Conservation (phyloP, 2,797 vertebrate species). For the Hozukius guyotensis region DNA sequence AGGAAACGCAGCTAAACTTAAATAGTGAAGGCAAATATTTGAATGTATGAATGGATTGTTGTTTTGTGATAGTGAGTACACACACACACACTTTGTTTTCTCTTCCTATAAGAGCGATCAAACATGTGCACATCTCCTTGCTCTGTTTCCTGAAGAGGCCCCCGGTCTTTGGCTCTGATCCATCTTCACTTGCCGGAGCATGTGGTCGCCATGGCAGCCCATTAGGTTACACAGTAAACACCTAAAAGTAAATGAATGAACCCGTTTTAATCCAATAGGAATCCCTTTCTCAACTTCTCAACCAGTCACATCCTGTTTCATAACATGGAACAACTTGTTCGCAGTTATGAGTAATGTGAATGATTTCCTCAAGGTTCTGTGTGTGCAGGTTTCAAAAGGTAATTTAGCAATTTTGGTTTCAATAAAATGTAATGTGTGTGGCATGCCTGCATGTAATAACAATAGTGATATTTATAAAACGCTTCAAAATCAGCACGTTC, state of each 20-base stretch:
- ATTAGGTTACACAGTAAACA: conserved; percentile 78
- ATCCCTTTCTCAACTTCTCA: conserved; percentile 49
- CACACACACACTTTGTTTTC: conserved; percentile 19
- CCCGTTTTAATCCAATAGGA: conserved; percentile 66
- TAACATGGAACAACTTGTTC: conserved; percentile 45
- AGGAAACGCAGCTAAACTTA: conserved; percentile 47
- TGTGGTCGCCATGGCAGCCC: conserved; percentile 78
- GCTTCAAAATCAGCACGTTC: not conserved
- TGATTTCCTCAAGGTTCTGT: not conserved
- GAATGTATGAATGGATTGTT: conserved; percentile 23
- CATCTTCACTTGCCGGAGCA: conserved; percentile 70
- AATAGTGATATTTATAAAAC: not conserved
- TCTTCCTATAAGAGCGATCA: not conserved
- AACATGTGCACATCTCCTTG: conserved; percentile 13
- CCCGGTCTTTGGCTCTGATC: conserved; percentile 47
- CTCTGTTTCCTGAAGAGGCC: conserved; percentile 48
- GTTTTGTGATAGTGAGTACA: conserved; percentile 9
- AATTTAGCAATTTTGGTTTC: not conserved
- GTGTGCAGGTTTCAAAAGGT: conserved; percentile 13
- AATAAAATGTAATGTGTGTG: not conserved
- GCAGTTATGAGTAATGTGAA: conserved; percentile 34
- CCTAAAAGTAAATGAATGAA: conserved; percentile 73
- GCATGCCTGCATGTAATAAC: not conserved
- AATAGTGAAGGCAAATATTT: conserved; percentile 47
- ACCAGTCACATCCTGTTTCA: conserved; percentile 67